Conservation (phyloP, 2,113 vertebrate species). For the Neogobius melanostomus region DNA sequence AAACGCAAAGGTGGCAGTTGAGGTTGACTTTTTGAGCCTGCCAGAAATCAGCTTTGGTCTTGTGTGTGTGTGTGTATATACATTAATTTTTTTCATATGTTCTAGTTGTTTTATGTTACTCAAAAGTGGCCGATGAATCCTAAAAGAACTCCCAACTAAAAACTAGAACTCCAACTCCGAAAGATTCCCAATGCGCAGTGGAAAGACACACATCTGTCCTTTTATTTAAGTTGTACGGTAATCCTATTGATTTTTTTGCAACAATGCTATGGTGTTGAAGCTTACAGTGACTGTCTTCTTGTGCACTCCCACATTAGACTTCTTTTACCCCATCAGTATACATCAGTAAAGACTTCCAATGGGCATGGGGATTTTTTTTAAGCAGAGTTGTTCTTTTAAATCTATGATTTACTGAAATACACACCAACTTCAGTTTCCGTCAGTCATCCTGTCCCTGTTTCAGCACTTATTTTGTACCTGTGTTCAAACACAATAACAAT, state of each 20-base stretch:
- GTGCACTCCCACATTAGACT: conserved; percentile 3
- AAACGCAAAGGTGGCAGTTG: conserved; percentile 21
- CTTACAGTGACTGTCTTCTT: conserved; percentile 15
- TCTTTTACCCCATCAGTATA: conserved; percentile 18
- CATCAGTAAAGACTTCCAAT: conserved; percentile 25
- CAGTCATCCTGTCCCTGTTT: conserved; percentile 41
- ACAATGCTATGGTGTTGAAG: conserved; percentile 26
- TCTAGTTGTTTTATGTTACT: conserved; percentile 66
- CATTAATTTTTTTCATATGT: conserved; percentile 55
- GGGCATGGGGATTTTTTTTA: conserved; percentile 37
- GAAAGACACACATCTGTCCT: conserved; percentile 10
- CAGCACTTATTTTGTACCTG: conserved; percentile 25
- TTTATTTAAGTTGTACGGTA: conserved; percentile 29
- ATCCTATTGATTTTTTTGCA: conserved; percentile 30
- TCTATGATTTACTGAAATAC: conserved; percentile 41
- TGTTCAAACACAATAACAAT: conserved; percentile 40
- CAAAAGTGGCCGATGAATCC: conserved; percentile 68
- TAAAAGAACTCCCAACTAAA: conserved; percentile 21
- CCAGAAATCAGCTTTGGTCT: conserved; percentile 35
- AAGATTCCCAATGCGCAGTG: conserved; percentile 27
- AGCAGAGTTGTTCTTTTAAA: conserved; percentile 41
- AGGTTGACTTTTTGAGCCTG: conserved; percentile 22
- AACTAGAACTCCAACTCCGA: conserved; percentile 20
- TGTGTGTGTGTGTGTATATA: conserved; percentile 73
- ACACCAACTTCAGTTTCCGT: conserved; percentile 41